Percentiles rank a stretch among this genome's conserved stretches.
These are phyloP conservation scores for Pristis pectinata DNA, from an alignment of 2,797 vertebrate species.

Conservation along the genomic window DNA sequence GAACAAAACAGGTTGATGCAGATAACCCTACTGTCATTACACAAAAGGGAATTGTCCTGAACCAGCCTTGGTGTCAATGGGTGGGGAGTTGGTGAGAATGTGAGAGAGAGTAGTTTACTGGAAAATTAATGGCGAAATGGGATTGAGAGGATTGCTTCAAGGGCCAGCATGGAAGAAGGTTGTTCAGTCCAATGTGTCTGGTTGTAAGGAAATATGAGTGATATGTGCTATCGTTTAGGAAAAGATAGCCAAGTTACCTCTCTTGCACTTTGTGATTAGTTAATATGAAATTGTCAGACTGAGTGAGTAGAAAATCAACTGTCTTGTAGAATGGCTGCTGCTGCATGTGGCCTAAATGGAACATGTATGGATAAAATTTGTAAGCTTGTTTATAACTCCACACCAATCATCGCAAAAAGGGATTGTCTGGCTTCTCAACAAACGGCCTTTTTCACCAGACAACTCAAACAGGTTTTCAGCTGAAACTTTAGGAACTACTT, in stretches of 20 bases:
- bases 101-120: no score
- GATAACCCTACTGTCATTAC: neutral
- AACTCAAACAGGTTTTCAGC: no score
- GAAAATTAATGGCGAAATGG: no score
- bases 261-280: neutral
- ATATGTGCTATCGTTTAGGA: neutral
- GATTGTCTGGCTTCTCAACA: neutral
- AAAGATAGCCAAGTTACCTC: neutral
- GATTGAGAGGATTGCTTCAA: no score
- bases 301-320: neutral
- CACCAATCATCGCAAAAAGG: neutral
- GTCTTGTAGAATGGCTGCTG: neutral
- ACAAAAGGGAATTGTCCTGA: neutral
- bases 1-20: neutral
- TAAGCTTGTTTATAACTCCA: neutral
- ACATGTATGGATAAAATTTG: neutral
- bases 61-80: no score
- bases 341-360: neutral
- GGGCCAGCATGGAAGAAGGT: no score
- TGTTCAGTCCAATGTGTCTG: no score
- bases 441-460: no score
- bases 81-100: no score
- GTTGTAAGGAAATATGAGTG: no score
- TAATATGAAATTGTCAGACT: neutral
- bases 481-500: no score